Percentiles rank a stretch among this genome's conserved stretches.
phyloP scores from a whole-genome alignment of 1,140 invertebrate genomes.

The Philaenus spumarius region DNA sequence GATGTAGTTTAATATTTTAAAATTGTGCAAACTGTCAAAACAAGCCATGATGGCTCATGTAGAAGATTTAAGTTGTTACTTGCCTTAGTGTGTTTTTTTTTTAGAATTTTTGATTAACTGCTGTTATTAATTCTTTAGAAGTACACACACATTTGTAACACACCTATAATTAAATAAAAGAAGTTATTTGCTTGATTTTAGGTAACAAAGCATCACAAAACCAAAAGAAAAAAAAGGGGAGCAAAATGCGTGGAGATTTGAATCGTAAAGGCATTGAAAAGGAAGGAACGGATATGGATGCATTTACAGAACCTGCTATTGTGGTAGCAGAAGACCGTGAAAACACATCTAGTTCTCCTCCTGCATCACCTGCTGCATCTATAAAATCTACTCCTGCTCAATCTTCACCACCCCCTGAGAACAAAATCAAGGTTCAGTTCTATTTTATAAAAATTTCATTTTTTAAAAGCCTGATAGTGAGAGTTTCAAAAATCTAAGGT shows the following conservation, averaged over 20 bases:
- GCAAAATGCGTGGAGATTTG: conserved; percentile 37
- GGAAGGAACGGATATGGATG: conserved; percentile 47
- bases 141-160: no score
- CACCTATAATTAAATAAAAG: no score
- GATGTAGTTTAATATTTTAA: no score
- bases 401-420: neutral
- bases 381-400: neutral
- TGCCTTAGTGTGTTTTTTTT: neutral
- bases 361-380: conserved; percentile 6
- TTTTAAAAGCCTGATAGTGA: no score
- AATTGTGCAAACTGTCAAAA: no score
- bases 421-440: conserved; percentile 5
- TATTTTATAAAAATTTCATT: no score
- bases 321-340: conserved; percentile 17
- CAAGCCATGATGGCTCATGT: no score
- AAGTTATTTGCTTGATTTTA: conserved; percentile 22
- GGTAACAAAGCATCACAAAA: conserved; percentile 39
- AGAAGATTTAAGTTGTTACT: no score
- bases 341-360: conserved; percentile 6
- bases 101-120: neutral
- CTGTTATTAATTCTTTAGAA: neutral
- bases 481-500: no score
- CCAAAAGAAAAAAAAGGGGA: conserved; percentile 38
- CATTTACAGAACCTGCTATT: conserved; percentile 38
- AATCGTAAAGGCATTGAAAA: conserved; percentile 45